Evolutionary conservation across 2,113 vertebrate species (phyloP).

Genomic region (Acanthisitta chloris): DNA sequence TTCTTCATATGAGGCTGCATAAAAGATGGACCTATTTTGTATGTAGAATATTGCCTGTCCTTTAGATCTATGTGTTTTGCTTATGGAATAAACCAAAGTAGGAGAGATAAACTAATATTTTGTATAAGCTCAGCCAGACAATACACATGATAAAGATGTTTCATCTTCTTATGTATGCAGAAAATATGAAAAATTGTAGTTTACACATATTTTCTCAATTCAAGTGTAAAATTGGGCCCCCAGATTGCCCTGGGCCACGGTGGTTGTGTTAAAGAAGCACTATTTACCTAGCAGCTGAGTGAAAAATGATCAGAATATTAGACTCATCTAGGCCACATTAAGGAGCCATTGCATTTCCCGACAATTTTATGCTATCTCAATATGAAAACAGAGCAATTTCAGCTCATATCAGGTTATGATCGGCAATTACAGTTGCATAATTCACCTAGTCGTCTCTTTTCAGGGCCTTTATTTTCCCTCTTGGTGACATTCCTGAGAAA

Average conservation of each 20-base stretch:
- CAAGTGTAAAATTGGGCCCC: constrained; percentile 90
- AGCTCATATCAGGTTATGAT: constrained; percentile 87
- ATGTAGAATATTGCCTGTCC: constrained; percentile 92
- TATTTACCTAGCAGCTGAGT: constrained; percentile 86
- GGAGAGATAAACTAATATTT: constrained; percentile 99
- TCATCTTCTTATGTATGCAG: constrained; percentile 99
- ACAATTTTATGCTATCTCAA: constrained; percentile 91
- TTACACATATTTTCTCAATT: constrained; percentile 95
- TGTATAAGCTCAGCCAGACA: constrained; percentile 99
- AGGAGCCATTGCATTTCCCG: constrained; percentile 84
- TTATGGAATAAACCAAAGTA: constrained; percentile 94
- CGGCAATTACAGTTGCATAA: constrained; percentile 93
- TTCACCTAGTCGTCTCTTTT: constrained; percentile 85
- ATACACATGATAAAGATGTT: constrained; percentile 98
- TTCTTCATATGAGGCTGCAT: constrained; percentile 82
- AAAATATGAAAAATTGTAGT: constrained; percentile 99
- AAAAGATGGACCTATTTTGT: constrained; percentile 94
- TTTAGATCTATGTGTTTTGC: constrained; percentile 93
- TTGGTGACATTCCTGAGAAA: constrained; percentile 86
- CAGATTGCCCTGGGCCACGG: constrained; percentile 92
- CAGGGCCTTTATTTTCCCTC: constrained; percentile 86
- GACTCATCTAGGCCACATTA: constrained; percentile 88
- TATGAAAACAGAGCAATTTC: constrained; percentile 86
- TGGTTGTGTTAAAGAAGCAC: constrained; percentile 78
- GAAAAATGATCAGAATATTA: constrained; percentile 99